Base-by-base conservation (phyloP, 2,797 vertebrate species). In the Gobionotothen gibberifrons region DNA sequence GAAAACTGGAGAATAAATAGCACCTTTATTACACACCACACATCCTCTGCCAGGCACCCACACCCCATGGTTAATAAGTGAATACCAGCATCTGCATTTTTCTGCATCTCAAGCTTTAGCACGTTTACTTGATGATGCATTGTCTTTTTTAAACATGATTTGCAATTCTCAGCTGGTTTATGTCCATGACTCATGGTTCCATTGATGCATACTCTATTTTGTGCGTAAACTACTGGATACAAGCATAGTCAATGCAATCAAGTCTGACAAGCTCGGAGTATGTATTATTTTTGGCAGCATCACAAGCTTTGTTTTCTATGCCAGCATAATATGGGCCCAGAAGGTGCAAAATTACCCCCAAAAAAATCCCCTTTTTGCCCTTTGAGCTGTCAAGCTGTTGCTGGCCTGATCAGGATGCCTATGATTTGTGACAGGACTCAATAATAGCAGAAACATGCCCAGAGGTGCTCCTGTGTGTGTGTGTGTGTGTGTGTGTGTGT, bases 371-470 rank as follows among this genome's bases (percentile, higher is more conserved):
- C 13, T 12, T 21, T 58, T 69, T 13, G 7, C 40, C 42, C 11
- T 36, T 47, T 10, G 57, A 79, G 69, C 78, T 79, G 62, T 79
- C 69, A 81, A 49, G 29, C 52, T 63, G 32, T 64, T 43, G 58
- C 49, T 32, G 43, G 49, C 40, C 65, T 29, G 57, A 70, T 81
- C 56, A 82, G 62, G 72, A 78, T 74, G 69, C 29, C 44, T 63
- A 19, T 73, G 72, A 77, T 84, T 71, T 80, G 80, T 83, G 88
- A 84, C 76, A 81, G 71, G 46, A 46, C 57, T 48, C 43, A 78
- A 49, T 61, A 61, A 56, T 49, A 57, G 60, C 58, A 46, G 54
- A 63, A 73, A 54, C 57, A 83, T 56, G 52, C 76, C 61, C 76
- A 57, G 74, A 74, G 73, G 75, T 78, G 59, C 55, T 79, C 29